Base-by-base conservation (phyloP, 2,888 invertebrate genomes). In the Antitype chi region DNA sequence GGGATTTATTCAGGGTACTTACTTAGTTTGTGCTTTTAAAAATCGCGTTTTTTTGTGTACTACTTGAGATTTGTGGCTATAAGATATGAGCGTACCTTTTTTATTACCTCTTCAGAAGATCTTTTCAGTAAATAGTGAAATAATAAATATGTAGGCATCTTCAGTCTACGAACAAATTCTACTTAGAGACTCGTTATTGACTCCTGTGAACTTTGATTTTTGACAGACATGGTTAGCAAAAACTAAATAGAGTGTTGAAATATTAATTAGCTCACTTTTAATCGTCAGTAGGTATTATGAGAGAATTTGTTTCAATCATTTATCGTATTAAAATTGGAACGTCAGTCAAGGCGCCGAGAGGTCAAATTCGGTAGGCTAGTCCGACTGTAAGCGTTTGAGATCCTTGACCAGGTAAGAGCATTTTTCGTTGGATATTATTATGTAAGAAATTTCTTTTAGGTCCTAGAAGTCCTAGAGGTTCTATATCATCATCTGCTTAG, bases 271-370 rank as follows among this genome's bases (percentile, higher is more conserved):
- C 87, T 82, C 85, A 85, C 88, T 87, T 83, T 81, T 77, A 77
- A 88, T 85, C 80, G 78, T 69, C 60, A 60, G 70, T 38, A 5
- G 38, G 38, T 67, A 83, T 79, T 75, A 79, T 70, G n/a, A 38
- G 80, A 57, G 53, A 76, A 72, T 83, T 72, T 75, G 80, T 80
- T 84, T 79, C 76, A 78, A 75, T 81, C 69, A 69, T 38, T 81
- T 70, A 82, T 80, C 80, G 82, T 87, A 89, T 91, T 88, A 89
- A 94, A 91, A 92, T 92, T 92, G 91, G 92, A 93, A 91, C 92
- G 94, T 94, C 94, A 93, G 87, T 93, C 92, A 92, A 59, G 20
- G 25, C 11, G 88, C 87, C 85, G 85, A 86, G 84, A 89, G 85
- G 78, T 88, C 74, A 77, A 5, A 76, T 76, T 70, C 71, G 2